Conservation (phyloP, 2,888 invertebrate genomes). For the Tenthredo amoena region DNA sequence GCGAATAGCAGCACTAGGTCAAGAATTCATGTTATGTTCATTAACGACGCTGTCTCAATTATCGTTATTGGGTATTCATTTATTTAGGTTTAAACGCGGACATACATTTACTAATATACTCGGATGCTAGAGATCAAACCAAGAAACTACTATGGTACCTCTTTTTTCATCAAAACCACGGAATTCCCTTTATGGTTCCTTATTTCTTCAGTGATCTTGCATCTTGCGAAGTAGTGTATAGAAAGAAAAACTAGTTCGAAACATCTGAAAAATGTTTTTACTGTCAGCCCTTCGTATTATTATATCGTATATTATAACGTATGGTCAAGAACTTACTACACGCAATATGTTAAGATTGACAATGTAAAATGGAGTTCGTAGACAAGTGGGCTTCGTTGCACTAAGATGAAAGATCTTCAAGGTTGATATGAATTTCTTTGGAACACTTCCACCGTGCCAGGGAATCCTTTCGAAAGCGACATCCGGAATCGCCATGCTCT, state of each 20-base stretch:
- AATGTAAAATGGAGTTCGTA: slow-evolving; percentile 27
- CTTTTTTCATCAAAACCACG: neutral
- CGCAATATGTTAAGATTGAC: slow-evolving; percentile 22
- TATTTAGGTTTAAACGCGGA: neutral
- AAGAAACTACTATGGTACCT: too few species aligned
- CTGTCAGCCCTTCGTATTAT: neutral
- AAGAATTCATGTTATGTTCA: neutral
- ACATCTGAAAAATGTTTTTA: slow-evolving; percentile 13
- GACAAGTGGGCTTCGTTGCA: neutral
- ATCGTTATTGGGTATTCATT: neutral
- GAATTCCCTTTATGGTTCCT: neutral
- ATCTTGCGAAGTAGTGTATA: slow-evolving; percentile 33
- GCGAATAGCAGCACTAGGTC: neutral
- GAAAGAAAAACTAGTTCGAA: slow-evolving; percentile 31
- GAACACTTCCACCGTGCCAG: slow-evolving; percentile 31
- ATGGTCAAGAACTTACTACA: slow-evolving; percentile 17
- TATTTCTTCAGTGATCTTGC: neutral
- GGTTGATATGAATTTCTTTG: slow-evolving; percentile 28
- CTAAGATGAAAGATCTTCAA: slow-evolving; percentile 38
- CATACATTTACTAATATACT: neutral
- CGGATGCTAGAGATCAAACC: too few species aligned
- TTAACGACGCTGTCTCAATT: neutral
- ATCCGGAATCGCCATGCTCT: neutral
- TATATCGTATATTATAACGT: neutral
- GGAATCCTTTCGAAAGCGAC: slow-evolving; percentile 26